Percentiles rank a stretch among this genome's conserved stretches.
Conservation (phyloP, 2,888 invertebrate species). For the Andrena praecox region DNA sequence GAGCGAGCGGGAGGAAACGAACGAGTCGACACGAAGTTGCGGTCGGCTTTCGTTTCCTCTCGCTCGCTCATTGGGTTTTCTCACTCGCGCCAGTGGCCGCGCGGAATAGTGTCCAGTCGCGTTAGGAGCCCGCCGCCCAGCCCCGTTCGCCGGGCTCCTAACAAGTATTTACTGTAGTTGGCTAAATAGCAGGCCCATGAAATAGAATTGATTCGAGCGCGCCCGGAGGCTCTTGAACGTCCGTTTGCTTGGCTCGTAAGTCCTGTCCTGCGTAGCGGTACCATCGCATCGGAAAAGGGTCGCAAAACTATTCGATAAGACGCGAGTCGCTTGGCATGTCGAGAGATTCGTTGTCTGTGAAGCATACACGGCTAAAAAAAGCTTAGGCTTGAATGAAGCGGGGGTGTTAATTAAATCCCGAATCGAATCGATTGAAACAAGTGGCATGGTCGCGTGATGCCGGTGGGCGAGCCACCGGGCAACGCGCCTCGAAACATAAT, state of each 20-base stretch:
- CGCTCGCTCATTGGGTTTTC: no score
- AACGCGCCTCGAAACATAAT: conserved; percentile 52
- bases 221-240: not conserved
- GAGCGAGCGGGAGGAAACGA: no score
- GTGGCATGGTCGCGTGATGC: conserved; percentile 57
- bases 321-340: conserved; percentile 52
- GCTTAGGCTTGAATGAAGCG: conserved; percentile 50
- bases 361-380: conserved; percentile 51
- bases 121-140: no score
- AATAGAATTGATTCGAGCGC: no score
- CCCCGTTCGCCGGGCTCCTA: no score
- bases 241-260: conserved; percentile 17
- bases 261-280: conserved; percentile 48
- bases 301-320: conserved; percentile 41
- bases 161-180: no score
- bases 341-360: conserved; percentile 67
- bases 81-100: no score
- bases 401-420: conserved; percentile 44
- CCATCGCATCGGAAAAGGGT: conserved; percentile 23
- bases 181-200: no score
- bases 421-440: conserved; percentile 58
- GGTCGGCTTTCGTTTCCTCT: no score
- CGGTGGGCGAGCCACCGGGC: conserved; percentile 11
- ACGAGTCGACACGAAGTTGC: no score
- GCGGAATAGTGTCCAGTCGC: no score